phyloP scores from a whole-genome alignment of 2,113 vertebrate species.

The Entomyzon cyanotis region DNA sequence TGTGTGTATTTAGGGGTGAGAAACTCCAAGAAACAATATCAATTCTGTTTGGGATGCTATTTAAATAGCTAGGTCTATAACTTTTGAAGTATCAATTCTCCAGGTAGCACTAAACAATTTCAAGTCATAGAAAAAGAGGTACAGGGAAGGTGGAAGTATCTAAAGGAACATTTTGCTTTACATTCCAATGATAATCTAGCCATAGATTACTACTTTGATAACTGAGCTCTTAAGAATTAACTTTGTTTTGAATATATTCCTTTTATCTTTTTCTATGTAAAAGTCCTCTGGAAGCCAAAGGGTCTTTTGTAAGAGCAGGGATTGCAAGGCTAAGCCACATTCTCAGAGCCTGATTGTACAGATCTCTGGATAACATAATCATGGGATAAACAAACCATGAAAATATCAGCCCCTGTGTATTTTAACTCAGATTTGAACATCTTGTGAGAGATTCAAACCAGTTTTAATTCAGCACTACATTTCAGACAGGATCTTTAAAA shows the following conservation, averaged over 20 bases:
- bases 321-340: neutral
- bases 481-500: constrained; percentile 9
- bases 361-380: neutral
- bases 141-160: neutral
- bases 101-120: neutral
- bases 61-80: neutral
- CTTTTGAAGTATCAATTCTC: neutral
- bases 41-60: neutral
- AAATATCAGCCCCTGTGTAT: neutral
- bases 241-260: neutral
- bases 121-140: neutral
- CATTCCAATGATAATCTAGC: neutral
- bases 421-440: constrained; percentile 10
- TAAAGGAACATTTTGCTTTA: neutral
- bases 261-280: neutral
- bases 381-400: neutral
- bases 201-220: neutral
- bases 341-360: neutral
- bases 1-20: neutral
- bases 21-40: neutral
- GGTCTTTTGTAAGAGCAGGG: neutral
- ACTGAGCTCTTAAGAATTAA: neutral
- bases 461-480: constrained; percentile 22
- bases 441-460: neutral
- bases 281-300: neutral